phyloP scores from a whole-genome alignment of 2,113 vertebrate genomes.

The Neolamprologus sp. region DNA sequence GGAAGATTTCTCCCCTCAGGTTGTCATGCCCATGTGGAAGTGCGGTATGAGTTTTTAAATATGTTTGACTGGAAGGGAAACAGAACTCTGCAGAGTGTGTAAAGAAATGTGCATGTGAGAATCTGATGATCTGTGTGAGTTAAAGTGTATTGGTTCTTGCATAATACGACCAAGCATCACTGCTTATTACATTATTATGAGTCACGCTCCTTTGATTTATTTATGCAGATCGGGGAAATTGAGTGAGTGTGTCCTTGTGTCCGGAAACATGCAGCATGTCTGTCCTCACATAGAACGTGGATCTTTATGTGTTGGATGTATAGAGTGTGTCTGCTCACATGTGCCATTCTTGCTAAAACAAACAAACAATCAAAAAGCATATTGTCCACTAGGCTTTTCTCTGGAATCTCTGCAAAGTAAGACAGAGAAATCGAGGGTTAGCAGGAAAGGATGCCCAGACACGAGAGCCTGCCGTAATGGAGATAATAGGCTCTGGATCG shows the following conservation, averaged over 20 bases:
- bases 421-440: slow-evolving; percentile 9
- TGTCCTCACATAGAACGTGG: neutral
- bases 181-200: neutral
- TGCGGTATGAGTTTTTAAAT: slow-evolving; percentile 34
- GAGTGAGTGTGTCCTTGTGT: neutral
- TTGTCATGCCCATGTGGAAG: slow-evolving; percentile 39
- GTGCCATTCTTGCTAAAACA: neutral
- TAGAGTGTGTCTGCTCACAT: neutral
- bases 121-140: neutral
- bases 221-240: neutral
- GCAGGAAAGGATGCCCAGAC: slow-evolving; percentile 12
- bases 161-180: neutral
- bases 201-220: neutral
- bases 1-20: slow-evolving; percentile 48
- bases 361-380: neutral
- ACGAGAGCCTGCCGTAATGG: slow-evolving; percentile 45
- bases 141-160: neutral
- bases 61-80: slow-evolving; percentile 42
- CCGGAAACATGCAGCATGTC: neutral
- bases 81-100: neutral
- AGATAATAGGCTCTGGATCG: slow-evolving; percentile 59
- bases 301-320: neutral
- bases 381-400: neutral
- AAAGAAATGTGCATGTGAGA: neutral
- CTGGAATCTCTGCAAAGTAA: neutral